Evolutionary conservation across 2,888 invertebrate genomes (phyloP), one percentile per base, ranked within the genome.

Genomic region (Lingula anatina): DNA sequence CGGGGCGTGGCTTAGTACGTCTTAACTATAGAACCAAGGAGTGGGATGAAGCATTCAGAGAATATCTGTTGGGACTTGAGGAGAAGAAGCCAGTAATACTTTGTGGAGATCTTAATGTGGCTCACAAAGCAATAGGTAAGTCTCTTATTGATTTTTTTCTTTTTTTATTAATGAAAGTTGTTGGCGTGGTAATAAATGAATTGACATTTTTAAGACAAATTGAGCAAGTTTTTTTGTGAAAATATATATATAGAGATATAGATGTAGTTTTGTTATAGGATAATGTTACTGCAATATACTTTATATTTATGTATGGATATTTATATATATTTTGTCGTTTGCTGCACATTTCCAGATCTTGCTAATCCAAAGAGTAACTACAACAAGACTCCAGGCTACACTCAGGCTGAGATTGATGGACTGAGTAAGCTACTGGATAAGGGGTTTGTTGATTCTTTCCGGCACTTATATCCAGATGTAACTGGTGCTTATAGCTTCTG

Each of bases 61-160:
- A 82, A n/a, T 86, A 87, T 71, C 77, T 97, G 15, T 83, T 86
- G 66, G 81, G 84, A 44, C 80, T 97, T 58, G 90, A 97, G 77
- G 80, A 82, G 54, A 85, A 86, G 63, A 99, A 99, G 73, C 93
- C 96, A 7, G 90, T 99, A 9, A 87, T 99, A 50, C 83, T 96
- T 64, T 90, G 90, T 70, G 99, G 99, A 0, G 99, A 99, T 77
- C 86, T 99, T 84, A 99, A 99, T 78, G 97, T 99, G 7, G 88
- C 97, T 21, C 97, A 99, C 76, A 79, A 84, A 57, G 93, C 93
- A 81, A 95, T 96, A 71, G 90, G 89, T 89, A 75, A 62, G 75
- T 38, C 21, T 35, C 23, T 21, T 42, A 26, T 23, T 28, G 28
- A n/a, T n/a, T n/a, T n/a, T n/a, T n/a, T n/a, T n/a, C n/a, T n/a